These are phyloP conservation scores for Rhinichthys klamathensis DNA, from an alignment of 2,113 vertebrate genomes.

Conservation along the genomic window DNA sequence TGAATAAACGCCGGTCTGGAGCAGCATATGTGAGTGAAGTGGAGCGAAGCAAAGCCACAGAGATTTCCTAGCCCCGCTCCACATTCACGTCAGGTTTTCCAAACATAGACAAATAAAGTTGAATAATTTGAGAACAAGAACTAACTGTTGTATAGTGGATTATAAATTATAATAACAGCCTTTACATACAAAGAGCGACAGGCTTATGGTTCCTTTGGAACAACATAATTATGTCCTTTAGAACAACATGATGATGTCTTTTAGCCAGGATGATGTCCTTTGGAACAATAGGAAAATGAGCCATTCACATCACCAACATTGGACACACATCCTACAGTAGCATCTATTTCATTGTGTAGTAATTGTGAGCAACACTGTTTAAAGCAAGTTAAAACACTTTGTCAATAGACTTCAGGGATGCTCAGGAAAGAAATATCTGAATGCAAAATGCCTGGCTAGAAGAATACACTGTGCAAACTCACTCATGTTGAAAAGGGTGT, in stretches of 20 bases:
- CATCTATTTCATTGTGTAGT: slow-evolving; percentile 17
- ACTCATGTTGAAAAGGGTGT: slow-evolving; percentile 29
- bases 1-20: background rate
- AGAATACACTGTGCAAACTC: slow-evolving; percentile 36
- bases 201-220: background rate
- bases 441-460: background rate
- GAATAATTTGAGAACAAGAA: background rate
- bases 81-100: background rate
- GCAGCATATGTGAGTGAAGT: background rate
- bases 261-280: background rate
- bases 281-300: slow-evolving; percentile 23
- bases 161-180: background rate
- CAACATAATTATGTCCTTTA: background rate
- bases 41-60: background rate
- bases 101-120: background rate
- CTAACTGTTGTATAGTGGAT: background rate
- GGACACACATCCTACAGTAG: slow-evolving; percentile 11
- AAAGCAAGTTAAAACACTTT: slow-evolving; percentile 22
- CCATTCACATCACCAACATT: background rate
- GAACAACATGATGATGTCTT: background rate
- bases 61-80: background rate
- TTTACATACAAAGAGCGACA: background rate
- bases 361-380: slow-evolving; percentile 15
- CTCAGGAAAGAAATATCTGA: slow-evolving; percentile 34
- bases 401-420: slow-evolving; percentile 18